Conservation (phyloP, 1,140 invertebrate genomes). For the Caerostris darwini region DNA sequence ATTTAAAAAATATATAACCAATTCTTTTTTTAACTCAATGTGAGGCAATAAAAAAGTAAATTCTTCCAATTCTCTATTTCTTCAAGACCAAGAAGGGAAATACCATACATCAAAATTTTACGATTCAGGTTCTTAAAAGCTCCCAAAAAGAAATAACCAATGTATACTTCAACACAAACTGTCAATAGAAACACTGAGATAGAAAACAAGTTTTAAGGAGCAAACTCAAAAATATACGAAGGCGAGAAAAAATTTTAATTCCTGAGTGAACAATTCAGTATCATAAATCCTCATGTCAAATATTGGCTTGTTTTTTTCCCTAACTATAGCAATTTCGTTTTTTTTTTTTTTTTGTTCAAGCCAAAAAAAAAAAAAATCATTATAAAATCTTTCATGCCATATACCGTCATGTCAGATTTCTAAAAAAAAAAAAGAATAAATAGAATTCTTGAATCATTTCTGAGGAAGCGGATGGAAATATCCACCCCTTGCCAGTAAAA, state of each 20-base stretch:
- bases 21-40: background rate
- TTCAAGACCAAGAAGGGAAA: background rate
- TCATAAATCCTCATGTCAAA: background rate
- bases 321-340: background rate
- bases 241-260: background rate
- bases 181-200: background rate
- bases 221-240: background rate
- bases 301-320: background rate
- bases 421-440: background rate
- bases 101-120: background rate
- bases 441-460: background rate
- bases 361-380: background rate
- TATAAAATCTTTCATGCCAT: background rate
- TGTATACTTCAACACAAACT: background rate
- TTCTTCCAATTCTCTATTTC: background rate
- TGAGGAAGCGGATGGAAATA: background rate
- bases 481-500: background rate
- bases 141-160: background rate
- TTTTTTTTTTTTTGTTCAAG: background rate
- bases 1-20: background rate
- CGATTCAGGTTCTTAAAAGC: background rate
- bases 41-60: background rate
- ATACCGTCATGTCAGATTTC: background rate
- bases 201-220: background rate
- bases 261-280: background rate